Base-by-base conservation (phyloP, 2,113 vertebrate genomes). In the Cebus imitator region DNA sequence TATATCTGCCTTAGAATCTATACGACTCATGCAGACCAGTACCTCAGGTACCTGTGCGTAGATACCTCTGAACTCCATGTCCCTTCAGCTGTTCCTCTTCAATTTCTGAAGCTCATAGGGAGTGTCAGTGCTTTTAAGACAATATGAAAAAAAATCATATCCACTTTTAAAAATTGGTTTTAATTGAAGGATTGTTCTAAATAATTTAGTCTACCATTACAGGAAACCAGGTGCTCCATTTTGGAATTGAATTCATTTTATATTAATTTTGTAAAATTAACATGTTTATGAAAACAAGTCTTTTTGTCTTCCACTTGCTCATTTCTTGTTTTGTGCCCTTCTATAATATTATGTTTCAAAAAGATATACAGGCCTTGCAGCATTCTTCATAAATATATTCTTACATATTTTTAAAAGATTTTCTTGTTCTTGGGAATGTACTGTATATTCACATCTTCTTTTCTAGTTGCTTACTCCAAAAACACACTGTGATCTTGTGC, bases 231-330 rank as follows among this genome's bases (percentile, higher is more conserved):
- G 81, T 9, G 5, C n/a, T 70, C 30, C 57, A 6, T 45, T 85
- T 75, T 58, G 40, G 43, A 91, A 80, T 68, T 73, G 40, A 23
- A 58, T 32, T 91, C 16, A 58, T 91, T 50, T 66, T 17, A n/a
- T 35, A 40, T 48, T 91, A 43, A 70, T 70, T 70, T 88, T 82
- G 8, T 78, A 70, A 88, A 79, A 94, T 52, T 58, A 2, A 16
- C 25, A 30, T 43, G 23, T 79, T 43, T 64, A 40, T 72, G 80
- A 64, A 73, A 64, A 80, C 1, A 79, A 50, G 23, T 12, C 8
- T 57, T 80, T 86, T 73, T 23, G 30, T 58, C 25, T 68, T 64
- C 43, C 17, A 45, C 9, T 52, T 58, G 43, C 30, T 57, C 37
- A n/a, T 72, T 79, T 92, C 66, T 68, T 92, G 45, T 52, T 73